Conservation (phyloP, 2,113 vertebrate genomes). For the Chauna torquata region DNA sequence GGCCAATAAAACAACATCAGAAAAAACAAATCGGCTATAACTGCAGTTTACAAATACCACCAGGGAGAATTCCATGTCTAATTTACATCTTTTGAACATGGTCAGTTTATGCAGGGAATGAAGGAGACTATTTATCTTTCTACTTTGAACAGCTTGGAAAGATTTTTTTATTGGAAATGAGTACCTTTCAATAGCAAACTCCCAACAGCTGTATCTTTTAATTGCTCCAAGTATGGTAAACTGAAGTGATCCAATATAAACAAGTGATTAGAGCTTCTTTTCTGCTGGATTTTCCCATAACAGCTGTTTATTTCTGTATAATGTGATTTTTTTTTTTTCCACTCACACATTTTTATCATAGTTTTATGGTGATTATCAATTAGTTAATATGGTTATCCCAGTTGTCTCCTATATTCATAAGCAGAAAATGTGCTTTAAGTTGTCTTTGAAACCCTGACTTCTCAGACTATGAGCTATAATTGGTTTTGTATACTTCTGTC, state of each 20-base stretch:
- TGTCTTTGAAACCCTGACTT: neutral
- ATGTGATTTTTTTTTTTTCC: too few species aligned
- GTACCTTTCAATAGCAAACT: accelerated
- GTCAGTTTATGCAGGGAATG: neutral
- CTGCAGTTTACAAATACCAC: neutral
- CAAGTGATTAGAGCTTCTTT: neutral
- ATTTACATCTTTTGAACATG: neutral
- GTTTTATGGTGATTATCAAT: neutral
- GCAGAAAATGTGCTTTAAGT: neutral
- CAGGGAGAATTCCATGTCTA: neutral
- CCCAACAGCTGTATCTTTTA: neutral
- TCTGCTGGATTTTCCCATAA: neutral
- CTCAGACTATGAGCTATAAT: neutral
- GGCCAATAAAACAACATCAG: neutral
- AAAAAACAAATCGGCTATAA: neutral
- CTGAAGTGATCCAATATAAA: neutral
- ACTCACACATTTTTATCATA: neutral
- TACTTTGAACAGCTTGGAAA: neutral
- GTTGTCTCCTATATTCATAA: neutral
- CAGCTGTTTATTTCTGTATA: accelerated
- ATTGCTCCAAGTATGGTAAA: neutral
- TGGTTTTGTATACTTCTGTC: neutral
- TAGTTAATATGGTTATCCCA: neutral
- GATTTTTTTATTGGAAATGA: neutral
- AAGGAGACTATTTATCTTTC: neutral